Evolutionary conservation across 2,888 invertebrate genomes (phyloP).

Genomic region (Dryocosmus kuriphilus): DNA sequence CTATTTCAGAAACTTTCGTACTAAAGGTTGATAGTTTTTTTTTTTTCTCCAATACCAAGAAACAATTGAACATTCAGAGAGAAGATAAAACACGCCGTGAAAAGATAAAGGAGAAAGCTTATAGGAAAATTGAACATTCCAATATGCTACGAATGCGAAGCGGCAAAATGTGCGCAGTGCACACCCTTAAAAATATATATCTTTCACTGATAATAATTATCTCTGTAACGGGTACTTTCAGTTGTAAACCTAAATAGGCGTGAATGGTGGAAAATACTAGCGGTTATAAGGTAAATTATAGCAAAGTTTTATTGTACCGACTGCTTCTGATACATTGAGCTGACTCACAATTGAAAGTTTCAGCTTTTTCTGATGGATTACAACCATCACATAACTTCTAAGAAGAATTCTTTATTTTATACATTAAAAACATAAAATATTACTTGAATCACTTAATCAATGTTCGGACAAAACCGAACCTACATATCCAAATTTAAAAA

Average conservation of each 20-base stretch:
- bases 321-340: background rate
- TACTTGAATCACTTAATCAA: too few relatives aligned
- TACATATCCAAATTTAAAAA: too few relatives aligned
- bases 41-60: background rate
- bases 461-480: too few relatives aligned
- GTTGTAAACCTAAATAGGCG: constrained; percentile 12
- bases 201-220: constrained; percentile 4
- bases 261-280: constrained; percentile 5
- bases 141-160: constrained; percentile 15
- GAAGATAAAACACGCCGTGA: constrained; percentile 10
- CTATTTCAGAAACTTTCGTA: constrained; percentile 8
- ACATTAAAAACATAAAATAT: background rate
- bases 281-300: background rate
- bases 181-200: constrained; percentile 9
- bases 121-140: constrained; percentile 10
- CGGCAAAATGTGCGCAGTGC: background rate
- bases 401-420: background rate
- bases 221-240: constrained; percentile 5
- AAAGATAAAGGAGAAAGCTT: constrained; percentile 12
- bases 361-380: background rate
- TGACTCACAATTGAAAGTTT: background rate
- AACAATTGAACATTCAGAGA: background rate
- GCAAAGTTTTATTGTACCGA: background rate
- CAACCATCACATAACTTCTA: background rate
- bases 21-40: background rate